Conservation (phyloP, 2,113 vertebrate genomes). For the Nesoenas mayeri region DNA sequence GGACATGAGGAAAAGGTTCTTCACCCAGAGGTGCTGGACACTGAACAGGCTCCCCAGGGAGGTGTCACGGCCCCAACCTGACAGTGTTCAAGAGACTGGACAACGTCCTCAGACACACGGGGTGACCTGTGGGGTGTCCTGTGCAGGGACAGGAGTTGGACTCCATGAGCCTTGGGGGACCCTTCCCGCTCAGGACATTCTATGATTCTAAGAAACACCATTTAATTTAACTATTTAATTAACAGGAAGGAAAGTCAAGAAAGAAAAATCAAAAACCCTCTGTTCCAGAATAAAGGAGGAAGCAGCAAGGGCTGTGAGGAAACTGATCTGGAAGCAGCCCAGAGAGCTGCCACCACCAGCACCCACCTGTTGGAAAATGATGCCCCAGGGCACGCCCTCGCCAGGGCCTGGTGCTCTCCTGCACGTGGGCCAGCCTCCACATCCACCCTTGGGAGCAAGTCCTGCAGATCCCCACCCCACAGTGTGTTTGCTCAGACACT, state of each 20-base stretch:
- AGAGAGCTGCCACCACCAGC: background rate
- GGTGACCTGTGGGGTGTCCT: too few relatives aligned
- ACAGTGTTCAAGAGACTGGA: too few relatives aligned
- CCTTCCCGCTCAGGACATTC: too few relatives aligned
- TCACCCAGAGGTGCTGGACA: too few relatives aligned
- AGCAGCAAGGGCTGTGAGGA: background rate
- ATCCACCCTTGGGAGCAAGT: background rate
- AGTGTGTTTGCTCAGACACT: background rate
- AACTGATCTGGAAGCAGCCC: background rate
- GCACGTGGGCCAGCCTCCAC: background rate
- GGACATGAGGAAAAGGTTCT: too few relatives aligned
- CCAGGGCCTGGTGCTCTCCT: background rate
- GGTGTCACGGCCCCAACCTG: too few relatives aligned
- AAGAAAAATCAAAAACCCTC: background rate
- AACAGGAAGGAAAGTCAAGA: background rate
- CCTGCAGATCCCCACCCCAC: background rate
- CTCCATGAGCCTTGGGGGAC: too few relatives aligned
- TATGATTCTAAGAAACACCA: too few relatives aligned
- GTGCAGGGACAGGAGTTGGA: too few relatives aligned
- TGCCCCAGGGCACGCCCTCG: accelerated
- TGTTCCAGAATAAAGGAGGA: background rate
- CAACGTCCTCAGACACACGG: too few relatives aligned
- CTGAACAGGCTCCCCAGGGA: too few relatives aligned
- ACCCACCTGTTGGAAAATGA: background rate
- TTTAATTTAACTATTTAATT: too few relatives aligned